Evolutionary conservation across 1,140 invertebrate genomes (phyloP), one percentile per base, ranked within the genome.

Genomic region (Megalopta genalis): DNA sequence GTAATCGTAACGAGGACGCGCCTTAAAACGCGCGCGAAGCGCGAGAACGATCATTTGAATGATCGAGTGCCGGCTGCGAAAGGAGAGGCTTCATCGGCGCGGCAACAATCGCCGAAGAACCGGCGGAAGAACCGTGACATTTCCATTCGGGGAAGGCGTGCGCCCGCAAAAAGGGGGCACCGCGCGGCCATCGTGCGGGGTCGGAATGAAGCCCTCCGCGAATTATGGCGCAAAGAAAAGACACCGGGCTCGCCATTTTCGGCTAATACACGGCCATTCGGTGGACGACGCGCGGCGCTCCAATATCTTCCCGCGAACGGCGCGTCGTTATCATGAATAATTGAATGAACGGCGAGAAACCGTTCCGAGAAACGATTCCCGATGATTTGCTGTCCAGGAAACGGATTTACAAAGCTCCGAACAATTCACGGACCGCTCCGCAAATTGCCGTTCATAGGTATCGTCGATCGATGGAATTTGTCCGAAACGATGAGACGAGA

Each of bases 11-110:
- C 66, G 77, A 71, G 74, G 73, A 75, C 32, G 32, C 32, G 84
- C 84, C 86, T 88, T 85, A 89, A 90, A 90, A 90, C 90, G 87
- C 90, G 85, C 66, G 84, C 82, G 77, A 83, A 83, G 79, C 88
- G 89, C 90, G 90, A 32, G 60, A 42, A 63, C 32, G 60, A 63
- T 62, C 65, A 57, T 54, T 25, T 4, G 60, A 25, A 32, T 52
- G 52, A 37, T 71, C 69, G 68, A 21, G 21, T 37, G 62, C 10
- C 16, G 60, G 60, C 25, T 63, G 16, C 32, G 37, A 63, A 63
- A 8, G 16, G 27, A 21, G 60, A 27, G 16, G 27, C 27, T 37
- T 32, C 12, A 25, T 32, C 27, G 25, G 14, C 7, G 27, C 27
- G 27, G 25, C 18, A 57, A 16, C 60, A 18, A 63, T 63, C 37